Evolutionary conservation across 2,888 invertebrate genomes (phyloP), one percentile per base, ranked within the genome.

Genomic region (Epinotia nisella): DNA sequence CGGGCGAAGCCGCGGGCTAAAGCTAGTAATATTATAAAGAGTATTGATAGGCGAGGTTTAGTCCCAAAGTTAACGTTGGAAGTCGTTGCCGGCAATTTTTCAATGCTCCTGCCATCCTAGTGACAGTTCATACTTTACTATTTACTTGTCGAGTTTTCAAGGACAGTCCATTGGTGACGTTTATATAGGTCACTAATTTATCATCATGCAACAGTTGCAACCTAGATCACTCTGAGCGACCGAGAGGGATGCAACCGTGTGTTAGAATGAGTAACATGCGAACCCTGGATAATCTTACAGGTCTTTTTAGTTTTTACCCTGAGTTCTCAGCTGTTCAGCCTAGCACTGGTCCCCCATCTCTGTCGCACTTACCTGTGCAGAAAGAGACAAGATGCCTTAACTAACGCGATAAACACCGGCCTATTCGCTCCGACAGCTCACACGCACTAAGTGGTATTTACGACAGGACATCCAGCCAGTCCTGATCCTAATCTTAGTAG

Each of bases 401-500:
- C 1, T 41, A 61, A 21, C n/a, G 21, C 45, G 24, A 45, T 21
- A 61, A 41, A 45, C n/a, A 15, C n/a, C 41, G 53, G 19, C 19
- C 19, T 19, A 53, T 19, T 53, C n/a, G 5, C 49, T 49, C 1
- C 13, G 55, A 24, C 55, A 29, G 58, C 58, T 58, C 24, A 9
- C 15, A 29, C 58, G 29, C 15, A 56, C 19, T 56, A 60, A 68
- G 56, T 64, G 58, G 41, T 64, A 73, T 73, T 69, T 69, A 69
- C 58, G 61, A 51, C 68, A 73, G 73, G 73, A 73, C 62, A 68
- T 68, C 58, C 72, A 73, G 69, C 62, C 55, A 39, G 24, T 17
- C 17, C 41, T 1, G 68, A 53, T 59, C 65, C 71, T 70, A 74
- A 74, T 74, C 74, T 74, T 74, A 74, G 74, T 71, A 21, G 67